phyloP scores from a whole-genome alignment of 2,888 invertebrate species.

The Zeuzera pyrina region DNA sequence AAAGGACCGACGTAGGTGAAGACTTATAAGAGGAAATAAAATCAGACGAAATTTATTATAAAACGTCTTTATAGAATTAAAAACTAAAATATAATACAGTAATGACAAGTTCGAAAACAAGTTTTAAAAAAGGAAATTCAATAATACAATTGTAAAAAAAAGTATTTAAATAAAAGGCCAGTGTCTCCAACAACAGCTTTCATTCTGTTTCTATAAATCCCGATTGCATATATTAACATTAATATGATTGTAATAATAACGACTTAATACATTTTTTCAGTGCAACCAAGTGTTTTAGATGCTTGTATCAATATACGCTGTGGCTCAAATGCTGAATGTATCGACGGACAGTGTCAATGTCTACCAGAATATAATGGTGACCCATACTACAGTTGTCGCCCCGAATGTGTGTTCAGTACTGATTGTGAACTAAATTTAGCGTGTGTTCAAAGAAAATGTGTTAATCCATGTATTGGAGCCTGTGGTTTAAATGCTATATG shows the following conservation, averaged over 20 bases:
- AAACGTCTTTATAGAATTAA: too few relatives aligned
- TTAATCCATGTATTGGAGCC: constrained; percentile 81
- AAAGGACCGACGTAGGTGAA: too few relatives aligned
- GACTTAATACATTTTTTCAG: constrained; percentile 26
- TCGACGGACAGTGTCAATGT: constrained; percentile 80
- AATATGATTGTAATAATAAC: neutral
- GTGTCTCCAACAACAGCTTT: too few relatives aligned
- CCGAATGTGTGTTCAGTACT: constrained; percentile 84
- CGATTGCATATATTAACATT: too few relatives aligned
- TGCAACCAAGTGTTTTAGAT: constrained; percentile 55
- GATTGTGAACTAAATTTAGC: constrained; percentile 80
- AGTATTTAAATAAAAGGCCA: too few relatives aligned
- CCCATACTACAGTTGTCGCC: constrained; percentile 81
- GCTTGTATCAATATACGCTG: constrained; percentile 82
- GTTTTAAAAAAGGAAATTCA: too few relatives aligned
- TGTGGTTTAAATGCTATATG: constrained; percentile 77
- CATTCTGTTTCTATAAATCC: too few relatives aligned
- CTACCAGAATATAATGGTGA: constrained; percentile 81
- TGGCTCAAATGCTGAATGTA: constrained; percentile 77
- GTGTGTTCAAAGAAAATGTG: constrained; percentile 83
- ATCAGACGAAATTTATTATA: too few relatives aligned
- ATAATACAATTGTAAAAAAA: too few relatives aligned
- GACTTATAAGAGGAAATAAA: too few relatives aligned
- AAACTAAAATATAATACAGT: too few relatives aligned
- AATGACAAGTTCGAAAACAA: too few relatives aligned